phyloP scores from a whole-genome alignment of 2,113 vertebrate genomes.

The Aviceda subcristata region DNA sequence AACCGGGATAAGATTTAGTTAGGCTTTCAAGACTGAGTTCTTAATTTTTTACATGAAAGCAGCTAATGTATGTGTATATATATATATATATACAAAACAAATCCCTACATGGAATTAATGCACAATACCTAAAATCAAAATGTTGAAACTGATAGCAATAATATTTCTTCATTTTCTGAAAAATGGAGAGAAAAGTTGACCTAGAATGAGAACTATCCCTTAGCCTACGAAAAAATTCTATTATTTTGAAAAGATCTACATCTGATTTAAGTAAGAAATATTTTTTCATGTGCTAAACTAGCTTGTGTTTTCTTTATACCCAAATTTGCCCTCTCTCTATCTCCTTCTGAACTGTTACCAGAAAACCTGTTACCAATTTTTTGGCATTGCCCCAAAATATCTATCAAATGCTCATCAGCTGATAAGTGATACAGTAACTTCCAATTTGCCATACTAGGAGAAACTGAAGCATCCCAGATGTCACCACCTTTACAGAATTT shows the following conservation, averaged over 20 bases:
- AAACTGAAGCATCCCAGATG: background rate
- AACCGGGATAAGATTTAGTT: background rate
- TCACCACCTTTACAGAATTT: background rate
- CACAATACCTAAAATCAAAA: background rate
- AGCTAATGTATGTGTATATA: background rate
- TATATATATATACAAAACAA: rapidly evolving
- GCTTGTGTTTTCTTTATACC: background rate
- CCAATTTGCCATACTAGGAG: background rate
- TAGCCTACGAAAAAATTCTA: background rate
- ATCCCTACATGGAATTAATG: background rate
- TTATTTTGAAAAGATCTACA: background rate
- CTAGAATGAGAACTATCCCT: background rate
- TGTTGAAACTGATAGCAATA: background rate
- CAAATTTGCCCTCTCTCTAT: background rate
- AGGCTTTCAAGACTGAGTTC: background rate
- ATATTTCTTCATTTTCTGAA: background rate
- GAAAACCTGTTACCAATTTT: background rate
- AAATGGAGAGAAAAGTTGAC: background rate
- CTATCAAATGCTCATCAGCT: background rate
- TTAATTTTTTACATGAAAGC: background rate
- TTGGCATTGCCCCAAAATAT: background rate
- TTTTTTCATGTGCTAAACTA: background rate
- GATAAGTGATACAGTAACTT: background rate
- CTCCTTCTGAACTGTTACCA: background rate
- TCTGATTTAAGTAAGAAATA: background rate